Evolutionary conservation across 1,140 invertebrate genomes (phyloP).

Genomic region (Aphelenchoides fujianensis): DNA sequence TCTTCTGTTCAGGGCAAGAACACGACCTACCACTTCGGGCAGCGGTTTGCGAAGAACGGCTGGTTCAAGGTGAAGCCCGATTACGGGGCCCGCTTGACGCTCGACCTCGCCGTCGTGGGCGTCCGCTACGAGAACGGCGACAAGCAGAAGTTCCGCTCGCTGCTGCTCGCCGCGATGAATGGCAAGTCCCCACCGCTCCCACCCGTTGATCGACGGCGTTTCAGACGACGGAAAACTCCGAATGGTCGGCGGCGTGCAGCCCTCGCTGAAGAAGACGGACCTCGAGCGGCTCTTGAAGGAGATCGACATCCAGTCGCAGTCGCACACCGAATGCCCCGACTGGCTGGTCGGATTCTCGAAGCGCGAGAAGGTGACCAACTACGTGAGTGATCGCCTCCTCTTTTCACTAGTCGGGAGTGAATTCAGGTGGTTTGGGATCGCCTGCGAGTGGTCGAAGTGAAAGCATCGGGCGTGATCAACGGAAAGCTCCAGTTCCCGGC

Average conservation of each 20-base stretch:
- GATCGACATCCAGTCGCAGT: slow-evolving; percentile 9
- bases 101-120: slow-evolving; percentile 49
- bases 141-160: slow-evolving; percentile 28
- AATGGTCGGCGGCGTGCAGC: slow-evolving; percentile 39
- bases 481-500: slow-evolving; percentile 43
- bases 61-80: slow-evolving; percentile 55
- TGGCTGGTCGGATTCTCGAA: slow-evolving; percentile 28
- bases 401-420: too few relatives aligned
- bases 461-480: slow-evolving; percentile 46
- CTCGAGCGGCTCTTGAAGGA: slow-evolving; percentile 34
- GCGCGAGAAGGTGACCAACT: too few relatives aligned
- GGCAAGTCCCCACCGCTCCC: too few relatives aligned
- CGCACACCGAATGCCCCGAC: slow-evolving; percentile 9
- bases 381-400: too few relatives aligned
- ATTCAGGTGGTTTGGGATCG: too few relatives aligned
- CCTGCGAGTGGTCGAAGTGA: slow-evolving; percentile 45
- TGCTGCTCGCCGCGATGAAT: slow-evolving; percentile 44
- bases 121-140: slow-evolving; percentile 37
- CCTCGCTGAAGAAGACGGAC: slow-evolving; percentile 34
- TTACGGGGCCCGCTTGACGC: slow-evolving; percentile 39
- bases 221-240: slow-evolving; percentile 22
- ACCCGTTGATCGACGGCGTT: slow-evolving; percentile 11
- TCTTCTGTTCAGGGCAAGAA: slow-evolving; percentile 35
- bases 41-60: slow-evolving; percentile 12
- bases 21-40: slow-evolving; percentile 30